Evolutionary conservation across 2,888 invertebrate species (phyloP).

Genomic region (Heliconius ismenius): DNA sequence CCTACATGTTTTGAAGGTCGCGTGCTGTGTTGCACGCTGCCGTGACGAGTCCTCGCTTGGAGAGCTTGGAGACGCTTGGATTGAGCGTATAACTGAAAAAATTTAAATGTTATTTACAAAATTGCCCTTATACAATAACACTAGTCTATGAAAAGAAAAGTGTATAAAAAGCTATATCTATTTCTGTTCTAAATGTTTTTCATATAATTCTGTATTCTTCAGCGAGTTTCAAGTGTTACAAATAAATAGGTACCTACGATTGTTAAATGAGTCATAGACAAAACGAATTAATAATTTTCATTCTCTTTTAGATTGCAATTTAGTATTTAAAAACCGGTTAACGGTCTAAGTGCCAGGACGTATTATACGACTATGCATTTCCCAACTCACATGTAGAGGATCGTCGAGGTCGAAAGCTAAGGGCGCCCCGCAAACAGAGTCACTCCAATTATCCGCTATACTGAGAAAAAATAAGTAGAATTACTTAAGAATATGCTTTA

Average conservation of each 20-base stretch:
- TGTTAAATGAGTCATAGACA: too few species aligned
- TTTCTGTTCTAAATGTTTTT: too few species aligned
- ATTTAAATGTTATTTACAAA: not conserved
- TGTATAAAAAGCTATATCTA: too few species aligned
- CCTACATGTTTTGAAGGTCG: not conserved
- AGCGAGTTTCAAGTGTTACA: too few species aligned
- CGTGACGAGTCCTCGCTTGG: conserved; percentile 48
- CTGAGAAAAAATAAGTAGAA: not conserved
- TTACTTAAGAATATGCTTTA: not conserved
- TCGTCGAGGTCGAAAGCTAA: conserved; percentile 57
- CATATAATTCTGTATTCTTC: too few species aligned
- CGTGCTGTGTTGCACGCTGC: not conserved
- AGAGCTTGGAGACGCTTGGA: conserved; percentile 57
- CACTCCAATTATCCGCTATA: conserved; percentile 8
- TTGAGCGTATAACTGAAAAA: conserved; percentile 61
- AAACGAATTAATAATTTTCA: too few species aligned
- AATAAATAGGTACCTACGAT: too few species aligned
- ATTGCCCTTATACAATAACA: not conserved
- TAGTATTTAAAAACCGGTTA: too few species aligned
- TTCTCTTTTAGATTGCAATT: too few species aligned
- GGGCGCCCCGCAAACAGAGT: not conserved
- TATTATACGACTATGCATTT: not conserved
- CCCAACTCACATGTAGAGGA: conserved; percentile 58
- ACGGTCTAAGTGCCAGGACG: not conserved
- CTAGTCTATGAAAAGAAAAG: too few species aligned